Conservation (phyloP, 2,113 vertebrate genomes). For the Microcebus jonahi region DNA sequence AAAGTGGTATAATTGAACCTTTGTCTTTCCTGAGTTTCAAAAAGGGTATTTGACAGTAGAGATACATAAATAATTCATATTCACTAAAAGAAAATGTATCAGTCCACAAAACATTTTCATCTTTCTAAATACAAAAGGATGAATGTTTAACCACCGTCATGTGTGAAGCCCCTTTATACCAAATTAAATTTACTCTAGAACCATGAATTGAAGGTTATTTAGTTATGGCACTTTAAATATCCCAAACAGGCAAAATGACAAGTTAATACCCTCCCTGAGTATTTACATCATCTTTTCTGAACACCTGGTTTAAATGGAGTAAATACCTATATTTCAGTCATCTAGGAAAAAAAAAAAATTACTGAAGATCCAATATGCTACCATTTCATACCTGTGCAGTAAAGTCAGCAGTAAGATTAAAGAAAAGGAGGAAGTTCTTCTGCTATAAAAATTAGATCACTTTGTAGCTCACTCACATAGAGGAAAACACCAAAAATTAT, state of each 20-base stretch:
- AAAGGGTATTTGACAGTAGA: slow-evolving; percentile 65
- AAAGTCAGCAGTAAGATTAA: neutral
- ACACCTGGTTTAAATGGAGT: slow-evolving; percentile 64
- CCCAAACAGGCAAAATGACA: slow-evolving; percentile 46
- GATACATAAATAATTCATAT: slow-evolving; percentile 55
- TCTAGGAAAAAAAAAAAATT: neutral
- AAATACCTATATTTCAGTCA: slow-evolving; percentile 47
- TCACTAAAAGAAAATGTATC: slow-evolving; percentile 39
- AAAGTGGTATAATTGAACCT: slow-evolving; percentile 64
- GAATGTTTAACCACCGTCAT: slow-evolving; percentile 27
- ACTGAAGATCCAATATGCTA: neutral
- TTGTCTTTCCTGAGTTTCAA: slow-evolving; percentile 78
- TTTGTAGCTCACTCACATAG: neutral
- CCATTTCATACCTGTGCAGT: slow-evolving; percentile 25
- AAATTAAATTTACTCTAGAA: slow-evolving; percentile 68
- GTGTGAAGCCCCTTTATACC: slow-evolving; percentile 29
- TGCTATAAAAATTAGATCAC: neutral
- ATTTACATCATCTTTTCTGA: slow-evolving; percentile 47
- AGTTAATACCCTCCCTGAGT: slow-evolving; percentile 74
- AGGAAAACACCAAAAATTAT: slow-evolving; percentile 2
- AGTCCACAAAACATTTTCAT: slow-evolving; percentile 35
- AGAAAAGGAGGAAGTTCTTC: slow-evolving; percentile 15
- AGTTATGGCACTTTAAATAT: slow-evolving; percentile 45
- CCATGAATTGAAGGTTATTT: slow-evolving; percentile 1
- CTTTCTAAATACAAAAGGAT: slow-evolving; percentile 48